phyloP scores from a whole-genome alignment of 1,140 invertebrate genomes.

The Apocrypta bakeri region DNA sequence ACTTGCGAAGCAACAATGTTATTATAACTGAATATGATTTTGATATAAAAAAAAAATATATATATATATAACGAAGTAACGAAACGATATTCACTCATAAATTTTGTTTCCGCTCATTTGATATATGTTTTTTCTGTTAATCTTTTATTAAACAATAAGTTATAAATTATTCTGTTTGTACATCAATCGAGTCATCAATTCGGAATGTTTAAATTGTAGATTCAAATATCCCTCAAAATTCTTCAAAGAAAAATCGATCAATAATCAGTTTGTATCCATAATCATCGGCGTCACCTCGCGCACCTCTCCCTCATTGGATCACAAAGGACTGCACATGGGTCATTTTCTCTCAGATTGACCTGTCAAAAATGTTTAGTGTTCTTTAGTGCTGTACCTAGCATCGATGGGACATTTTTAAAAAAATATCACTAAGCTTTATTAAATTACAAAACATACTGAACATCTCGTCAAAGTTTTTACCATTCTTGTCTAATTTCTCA shows the following conservation, averaged over 20 bases:
- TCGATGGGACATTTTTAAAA: too few species aligned
- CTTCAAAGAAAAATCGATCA: neutral
- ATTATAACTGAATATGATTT: slow-evolving; percentile 44
- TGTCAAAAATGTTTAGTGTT: too few species aligned
- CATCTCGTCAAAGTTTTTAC: too few species aligned
- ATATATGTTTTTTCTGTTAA: neutral
- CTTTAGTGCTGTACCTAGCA: too few species aligned
- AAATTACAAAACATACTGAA: too few species aligned
- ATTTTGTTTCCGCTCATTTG: neutral
- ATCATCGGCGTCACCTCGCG: neutral
- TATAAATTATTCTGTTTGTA: neutral
- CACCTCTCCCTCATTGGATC: neutral
- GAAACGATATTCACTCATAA: neutral
- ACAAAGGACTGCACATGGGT: neutral
- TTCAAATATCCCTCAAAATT: neutral
- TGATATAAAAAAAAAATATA: slow-evolving; percentile 40
- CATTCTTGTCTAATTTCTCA: too few species aligned
- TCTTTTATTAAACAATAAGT: neutral
- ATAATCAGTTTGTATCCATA: neutral
- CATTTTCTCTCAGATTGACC: too few species aligned
- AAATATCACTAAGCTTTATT: too few species aligned
- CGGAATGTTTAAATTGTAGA: neutral
- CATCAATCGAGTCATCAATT: neutral
- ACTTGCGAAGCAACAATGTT: slow-evolving; percentile 15
- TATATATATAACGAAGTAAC: slow-evolving; percentile 27